Evolutionary conservation across 2,113 vertebrate genomes (phyloP).

Genomic region (Misgurnus anguillicaudatus): DNA sequence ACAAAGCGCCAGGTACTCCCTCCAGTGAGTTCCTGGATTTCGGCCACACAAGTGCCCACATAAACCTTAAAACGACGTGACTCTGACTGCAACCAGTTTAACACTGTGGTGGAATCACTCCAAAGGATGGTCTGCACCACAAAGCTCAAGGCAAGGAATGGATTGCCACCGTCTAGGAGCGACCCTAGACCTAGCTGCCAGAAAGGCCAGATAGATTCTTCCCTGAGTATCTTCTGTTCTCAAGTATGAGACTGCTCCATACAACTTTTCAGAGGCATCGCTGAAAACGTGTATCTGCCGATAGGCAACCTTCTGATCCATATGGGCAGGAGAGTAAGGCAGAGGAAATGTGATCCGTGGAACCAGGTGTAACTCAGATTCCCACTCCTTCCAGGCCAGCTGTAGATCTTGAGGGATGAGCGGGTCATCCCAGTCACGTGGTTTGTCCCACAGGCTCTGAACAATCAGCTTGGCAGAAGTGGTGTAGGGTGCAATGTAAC

Average conservation of each 20-base stretch:
- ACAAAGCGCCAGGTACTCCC: no score
- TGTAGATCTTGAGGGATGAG: neutral
- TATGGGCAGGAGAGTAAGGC: neutral
- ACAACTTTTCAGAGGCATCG: neutral
- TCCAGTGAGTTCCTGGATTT: no score
- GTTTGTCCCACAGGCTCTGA: neutral
- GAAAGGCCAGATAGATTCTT: neutral
- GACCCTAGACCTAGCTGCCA: neutral
- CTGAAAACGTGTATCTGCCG: neutral
- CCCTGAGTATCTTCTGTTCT: neutral
- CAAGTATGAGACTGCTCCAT: neutral
- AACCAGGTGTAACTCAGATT: neutral
- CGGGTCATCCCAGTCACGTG: neutral
- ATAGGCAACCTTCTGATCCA: neutral
- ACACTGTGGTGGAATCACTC: no score
- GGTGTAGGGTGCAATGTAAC: neutral
- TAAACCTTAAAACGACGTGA: no score
- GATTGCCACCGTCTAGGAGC: neutral
- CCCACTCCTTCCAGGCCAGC: neutral
- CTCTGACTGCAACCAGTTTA: no score
- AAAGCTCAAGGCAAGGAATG: neutral
- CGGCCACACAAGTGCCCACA: no score
- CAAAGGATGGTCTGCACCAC: no score
- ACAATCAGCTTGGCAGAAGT: neutral
- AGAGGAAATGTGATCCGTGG: neutral